Percentiles rank a stretch among this genome's conserved stretches.
phyloP scores from a whole-genome alignment of 1,140 invertebrate species.

The Leptoteleia sp. region DNA sequence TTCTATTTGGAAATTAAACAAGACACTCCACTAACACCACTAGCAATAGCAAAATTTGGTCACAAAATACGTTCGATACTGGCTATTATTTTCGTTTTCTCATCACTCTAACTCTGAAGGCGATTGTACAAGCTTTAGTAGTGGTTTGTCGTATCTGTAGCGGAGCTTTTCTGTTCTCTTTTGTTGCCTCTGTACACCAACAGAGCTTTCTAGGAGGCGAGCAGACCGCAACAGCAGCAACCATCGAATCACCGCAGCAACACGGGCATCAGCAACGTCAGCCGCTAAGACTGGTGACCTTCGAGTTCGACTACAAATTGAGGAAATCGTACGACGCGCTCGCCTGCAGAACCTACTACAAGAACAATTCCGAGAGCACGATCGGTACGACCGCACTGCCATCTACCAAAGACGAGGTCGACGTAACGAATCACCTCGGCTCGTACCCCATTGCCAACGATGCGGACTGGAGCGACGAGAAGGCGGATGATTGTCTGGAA shows the following conservation, averaged over 20 bases:
- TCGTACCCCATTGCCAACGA: constrained; percentile 20
- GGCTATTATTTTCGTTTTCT: constrained; percentile 12
- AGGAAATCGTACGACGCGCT: constrained; percentile 35
- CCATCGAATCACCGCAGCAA: constrained; percentile 76
- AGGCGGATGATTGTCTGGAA: constrained; percentile 55
- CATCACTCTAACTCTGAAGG: constrained; percentile 45
- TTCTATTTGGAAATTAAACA: constrained; percentile 40
- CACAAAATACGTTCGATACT: constrained; percentile 10
- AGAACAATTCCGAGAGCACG: constrained; percentile 33
- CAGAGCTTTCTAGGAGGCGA: constrained; percentile 81
- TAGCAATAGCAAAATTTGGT: constrained; percentile 22
- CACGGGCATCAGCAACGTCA: constrained; percentile 79
- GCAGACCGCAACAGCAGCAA: constrained; percentile 72
- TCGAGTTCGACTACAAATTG: constrained; percentile 74
- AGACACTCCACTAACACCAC: constrained; percentile 19
- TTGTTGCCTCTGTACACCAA: constrained; percentile 78
- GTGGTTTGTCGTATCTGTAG: constrained; percentile 80
- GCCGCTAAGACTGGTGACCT: constrained; percentile 78
- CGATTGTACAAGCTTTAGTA: constrained; percentile 72
- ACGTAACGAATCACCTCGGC: constrained; percentile 4
- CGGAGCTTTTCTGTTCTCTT: constrained; percentile 79
- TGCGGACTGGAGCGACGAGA: constrained; percentile 68
- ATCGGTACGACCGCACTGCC: background rate
- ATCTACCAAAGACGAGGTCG: constrained; percentile 52
- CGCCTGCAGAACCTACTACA: background rate